Conservation (phyloP, 2,888 invertebrate species). For the Dromius quadrimaculatus region DNA sequence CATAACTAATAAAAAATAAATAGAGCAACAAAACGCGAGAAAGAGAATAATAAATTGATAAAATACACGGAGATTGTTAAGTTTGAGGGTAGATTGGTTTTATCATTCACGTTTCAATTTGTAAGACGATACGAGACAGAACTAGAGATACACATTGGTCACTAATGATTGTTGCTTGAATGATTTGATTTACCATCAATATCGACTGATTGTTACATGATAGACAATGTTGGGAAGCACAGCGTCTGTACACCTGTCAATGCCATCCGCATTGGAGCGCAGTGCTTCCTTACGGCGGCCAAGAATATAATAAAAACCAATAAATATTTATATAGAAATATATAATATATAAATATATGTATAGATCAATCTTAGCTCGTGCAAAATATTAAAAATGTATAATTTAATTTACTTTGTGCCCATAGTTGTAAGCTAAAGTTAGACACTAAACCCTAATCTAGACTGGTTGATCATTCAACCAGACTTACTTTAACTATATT, state of each 20-base stretch:
- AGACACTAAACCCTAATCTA: slow-evolving; percentile 59
- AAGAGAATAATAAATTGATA: slow-evolving; percentile 11
- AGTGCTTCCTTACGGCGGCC: slow-evolving; percentile 52
- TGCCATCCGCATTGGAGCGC: slow-evolving; percentile 34
- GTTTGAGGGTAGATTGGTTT: slow-evolving; percentile 27
- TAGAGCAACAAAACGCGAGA: slow-evolving; percentile 13
- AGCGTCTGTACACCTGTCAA: slow-evolving; percentile 35
- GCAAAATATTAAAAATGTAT: slow-evolving; percentile 62
- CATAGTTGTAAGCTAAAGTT: slow-evolving; percentile 68
- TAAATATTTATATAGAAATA: slow-evolving; percentile 53
- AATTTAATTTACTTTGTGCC: slow-evolving; percentile 66
- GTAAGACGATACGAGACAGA: slow-evolving; percentile 14
- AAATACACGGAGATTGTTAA: slow-evolving; percentile 28
- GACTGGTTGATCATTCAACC: slow-evolving; percentile 48
- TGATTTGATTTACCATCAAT: slow-evolving; percentile 44
- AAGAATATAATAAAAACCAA: slow-evolving; percentile 51
- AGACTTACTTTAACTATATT: slow-evolving; percentile 52
- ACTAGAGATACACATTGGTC: slow-evolving; percentile 39
- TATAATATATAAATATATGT: slow-evolving; percentile 53
- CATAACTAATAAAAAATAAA: slow-evolving; percentile 20
- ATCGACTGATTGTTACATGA: slow-evolving; percentile 40
- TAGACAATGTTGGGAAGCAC: slow-evolving; percentile 44
- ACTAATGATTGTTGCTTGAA: slow-evolving; percentile 38
- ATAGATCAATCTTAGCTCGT: slow-evolving; percentile 55
- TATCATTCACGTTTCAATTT: not conserved